phyloP scores from a whole-genome alignment of 2,113 vertebrate species.

The Carassius gibelio region DNA sequence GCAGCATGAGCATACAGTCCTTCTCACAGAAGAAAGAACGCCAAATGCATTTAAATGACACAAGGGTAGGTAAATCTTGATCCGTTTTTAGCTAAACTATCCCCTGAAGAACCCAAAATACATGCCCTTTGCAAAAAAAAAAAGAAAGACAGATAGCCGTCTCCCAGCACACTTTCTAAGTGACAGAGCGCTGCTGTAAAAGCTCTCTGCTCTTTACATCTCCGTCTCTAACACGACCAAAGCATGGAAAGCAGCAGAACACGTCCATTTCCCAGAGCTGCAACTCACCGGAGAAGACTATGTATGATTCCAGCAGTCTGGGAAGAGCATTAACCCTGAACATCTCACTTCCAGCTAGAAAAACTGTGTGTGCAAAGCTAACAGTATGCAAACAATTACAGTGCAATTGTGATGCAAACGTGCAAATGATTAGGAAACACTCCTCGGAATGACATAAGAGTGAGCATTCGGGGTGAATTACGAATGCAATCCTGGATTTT shows the following conservation, averaged over 20 bases:
- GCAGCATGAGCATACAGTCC: not conserved
- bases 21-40: not conserved
- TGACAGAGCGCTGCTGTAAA: constrained; percentile 52
- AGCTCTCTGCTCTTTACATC: constrained; percentile 44
- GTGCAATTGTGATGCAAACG: not conserved
- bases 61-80: not conserved
- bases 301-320: constrained; percentile 44
- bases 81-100: not conserved
- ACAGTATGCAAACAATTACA: not conserved
- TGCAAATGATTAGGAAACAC: not conserved
- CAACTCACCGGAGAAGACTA: constrained; percentile 8
- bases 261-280: constrained; percentile 23
- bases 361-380: not conserved
- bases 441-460: not conserved
- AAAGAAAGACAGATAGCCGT: constrained; percentile 26
- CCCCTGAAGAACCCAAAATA: constrained; percentile 6
- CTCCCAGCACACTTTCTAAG: constrained; percentile 31
- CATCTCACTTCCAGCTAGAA: constrained; percentile 25
- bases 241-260: constrained; percentile 25
- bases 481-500: not conserved
- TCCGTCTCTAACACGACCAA: constrained; percentile 25
- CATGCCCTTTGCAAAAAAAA: not conserved
- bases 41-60: not conserved
- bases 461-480: not conserved
- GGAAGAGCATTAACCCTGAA: constrained; percentile 50